Conservation (phyloP, 2,888 invertebrate genomes). For the Gymnocheta viridis region DNA sequence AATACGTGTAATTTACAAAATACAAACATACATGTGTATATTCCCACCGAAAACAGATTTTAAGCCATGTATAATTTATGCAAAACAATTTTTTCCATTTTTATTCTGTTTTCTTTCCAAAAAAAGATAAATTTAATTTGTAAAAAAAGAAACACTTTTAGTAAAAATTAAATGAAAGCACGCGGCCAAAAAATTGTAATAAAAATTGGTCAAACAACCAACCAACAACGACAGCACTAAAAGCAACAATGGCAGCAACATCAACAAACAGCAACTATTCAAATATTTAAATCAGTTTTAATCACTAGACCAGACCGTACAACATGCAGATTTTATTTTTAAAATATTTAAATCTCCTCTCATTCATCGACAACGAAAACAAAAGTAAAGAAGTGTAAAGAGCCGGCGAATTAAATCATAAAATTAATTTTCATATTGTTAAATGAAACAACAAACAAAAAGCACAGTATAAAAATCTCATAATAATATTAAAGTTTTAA, state of each 20-base stretch:
- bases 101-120: background rate
- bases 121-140: slow-evolving; percentile 32
- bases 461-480: slow-evolving; percentile 9
- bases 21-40: background rate
- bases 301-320: slow-evolving; percentile 66
- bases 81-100: slow-evolving; percentile 45
- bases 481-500: background rate
- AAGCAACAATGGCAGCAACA: background rate
- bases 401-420: slow-evolving; percentile 39
- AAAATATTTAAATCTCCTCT: slow-evolving; percentile 55
- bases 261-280: slow-evolving; percentile 35
- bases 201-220: slow-evolving; percentile 35
- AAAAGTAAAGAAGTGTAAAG: slow-evolving; percentile 23
- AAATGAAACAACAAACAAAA: slow-evolving; percentile 41
- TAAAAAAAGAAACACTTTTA: slow-evolving; percentile 18
- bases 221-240: slow-evolving; percentile 10
- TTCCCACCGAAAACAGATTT: slow-evolving; percentile 41
- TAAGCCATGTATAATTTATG: slow-evolving; percentile 59
- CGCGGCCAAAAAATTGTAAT: slow-evolving; percentile 30
- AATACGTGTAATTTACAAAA: slow-evolving; percentile 23
- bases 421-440: slow-evolving; percentile 64
- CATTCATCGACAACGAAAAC: background rate
- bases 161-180: slow-evolving; percentile 48
- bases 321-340: slow-evolving; percentile 58
- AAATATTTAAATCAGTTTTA: slow-evolving; percentile 68